phyloP scores from a whole-genome alignment of 2,888 invertebrate genomes.

The Meteorus cinctellus region DNA sequence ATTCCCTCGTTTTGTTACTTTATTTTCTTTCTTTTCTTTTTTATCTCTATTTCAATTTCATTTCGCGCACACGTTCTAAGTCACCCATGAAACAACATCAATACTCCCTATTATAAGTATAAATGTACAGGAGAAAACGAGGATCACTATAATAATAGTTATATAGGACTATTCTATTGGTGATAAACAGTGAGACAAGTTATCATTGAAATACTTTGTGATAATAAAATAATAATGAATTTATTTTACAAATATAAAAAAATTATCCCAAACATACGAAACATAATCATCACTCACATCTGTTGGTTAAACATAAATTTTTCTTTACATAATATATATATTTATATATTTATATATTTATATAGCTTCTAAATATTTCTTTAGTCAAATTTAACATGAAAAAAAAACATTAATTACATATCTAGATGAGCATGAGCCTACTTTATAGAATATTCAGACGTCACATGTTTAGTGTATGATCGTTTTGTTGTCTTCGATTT shows the following conservation, averaged over 20 bases:
- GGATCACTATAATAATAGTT: no score
- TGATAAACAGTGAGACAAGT: neutral
- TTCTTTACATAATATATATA: slow-evolving; percentile 24
- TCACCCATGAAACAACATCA: neutral
- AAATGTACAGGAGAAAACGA: slow-evolving; percentile 32
- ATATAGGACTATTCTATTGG: neutral
- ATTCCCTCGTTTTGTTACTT: no score
- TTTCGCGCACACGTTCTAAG: slow-evolving; percentile 2
- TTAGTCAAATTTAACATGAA: slow-evolving; percentile 10
- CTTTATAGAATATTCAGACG: slow-evolving; percentile 25
- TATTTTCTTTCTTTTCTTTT: slow-evolving; percentile 7
- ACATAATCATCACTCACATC: slow-evolving; percentile 4
- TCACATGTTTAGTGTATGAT: neutral
- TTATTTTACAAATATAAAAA: slow-evolving; percentile 64
- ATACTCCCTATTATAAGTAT: no score
- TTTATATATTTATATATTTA: neutral
- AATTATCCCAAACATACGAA: slow-evolving; percentile 9
- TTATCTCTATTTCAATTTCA: slow-evolving; percentile 32
- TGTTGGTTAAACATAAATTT: slow-evolving; percentile 3
- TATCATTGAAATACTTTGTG: neutral
- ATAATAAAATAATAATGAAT: slow-evolving; percentile 69
- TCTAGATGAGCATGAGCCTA: slow-evolving; percentile 52
- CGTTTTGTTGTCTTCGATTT: slow-evolving; percentile 22
- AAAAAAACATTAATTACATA: slow-evolving; percentile 42
- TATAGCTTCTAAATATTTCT: slow-evolving; percentile 17